A percentile compares a stretch with the other conserved stretches of the same genome.
Evolutionary conservation across 2,113 vertebrate species (phyloP).

Genomic region (Chelonoidis abingdonii): DNA sequence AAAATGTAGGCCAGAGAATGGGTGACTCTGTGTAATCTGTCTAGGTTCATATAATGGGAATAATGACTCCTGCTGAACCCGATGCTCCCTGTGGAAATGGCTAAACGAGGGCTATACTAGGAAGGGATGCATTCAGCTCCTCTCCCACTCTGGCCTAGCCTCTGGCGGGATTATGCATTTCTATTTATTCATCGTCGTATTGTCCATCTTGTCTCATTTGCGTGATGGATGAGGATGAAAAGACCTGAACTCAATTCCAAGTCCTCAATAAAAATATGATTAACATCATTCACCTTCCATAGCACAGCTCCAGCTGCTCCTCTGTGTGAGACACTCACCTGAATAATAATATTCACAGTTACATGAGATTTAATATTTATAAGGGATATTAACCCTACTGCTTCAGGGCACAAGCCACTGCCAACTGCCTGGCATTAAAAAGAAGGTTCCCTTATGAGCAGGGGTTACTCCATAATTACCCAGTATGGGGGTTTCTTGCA

Average conservation of each 20-base stretch:
- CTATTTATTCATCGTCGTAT: slow-evolving; percentile 20
- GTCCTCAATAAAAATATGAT: slow-evolving; percentile 35
- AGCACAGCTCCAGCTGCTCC: slow-evolving; percentile 47
- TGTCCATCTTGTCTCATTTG: slow-evolving; percentile 16
- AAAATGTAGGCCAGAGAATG: background rate
- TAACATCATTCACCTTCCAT: slow-evolving; percentile 48
- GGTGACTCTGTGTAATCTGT: background rate
- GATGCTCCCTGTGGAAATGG: background rate
- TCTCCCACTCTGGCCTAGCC: background rate
- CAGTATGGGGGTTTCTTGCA: background rate
- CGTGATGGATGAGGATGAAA: slow-evolving; percentile 8
- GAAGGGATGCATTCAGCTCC: background rate
- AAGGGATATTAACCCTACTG: slow-evolving; percentile 23
- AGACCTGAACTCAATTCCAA: slow-evolving; percentile 5
- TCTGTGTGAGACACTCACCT: slow-evolving; percentile 32
- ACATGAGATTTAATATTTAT: background rate
- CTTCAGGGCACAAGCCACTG: background rate
- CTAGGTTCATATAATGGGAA: background rate
- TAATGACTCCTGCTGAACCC: background rate
- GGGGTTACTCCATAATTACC: background rate
- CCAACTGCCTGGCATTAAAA: background rate
- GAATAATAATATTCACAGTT: slow-evolving; percentile 32
- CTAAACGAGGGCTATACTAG: background rate
- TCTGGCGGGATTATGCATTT: background rate
- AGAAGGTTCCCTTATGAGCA: background rate